phyloP scores from a whole-genome alignment of 1,140 invertebrate species.

The Vanessa atalanta region DNA sequence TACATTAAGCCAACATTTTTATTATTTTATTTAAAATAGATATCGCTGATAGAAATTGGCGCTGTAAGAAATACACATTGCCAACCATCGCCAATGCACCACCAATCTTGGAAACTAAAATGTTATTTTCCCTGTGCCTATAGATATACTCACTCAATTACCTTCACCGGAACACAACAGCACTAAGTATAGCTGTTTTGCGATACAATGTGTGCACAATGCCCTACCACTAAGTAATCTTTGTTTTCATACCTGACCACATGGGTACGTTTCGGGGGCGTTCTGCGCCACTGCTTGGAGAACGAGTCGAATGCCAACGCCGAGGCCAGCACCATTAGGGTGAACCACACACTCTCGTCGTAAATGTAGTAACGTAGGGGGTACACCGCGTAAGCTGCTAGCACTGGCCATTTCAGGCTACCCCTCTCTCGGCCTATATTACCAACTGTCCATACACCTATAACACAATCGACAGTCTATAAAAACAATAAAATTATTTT shows the following conservation, averaged over 20 bases:
- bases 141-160: no score
- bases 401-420: conserved; percentile 84
- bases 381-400: conserved; percentile 86
- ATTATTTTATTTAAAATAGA: no score
- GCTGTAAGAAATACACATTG: no score
- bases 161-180: no score
- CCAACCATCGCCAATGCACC: no score
- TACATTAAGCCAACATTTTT: not conserved
- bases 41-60: no score
- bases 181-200: no score
- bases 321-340: conserved; percentile 83
- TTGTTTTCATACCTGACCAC: conserved; percentile 52
- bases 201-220: no score
- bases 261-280: conserved; percentile 81
- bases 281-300: conserved; percentile 89
- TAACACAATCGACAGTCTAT: conserved; percentile 14
- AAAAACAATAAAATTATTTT: not conserved
- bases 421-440: conserved; percentile 93
- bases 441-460: conserved; percentile 93
- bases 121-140: no score
- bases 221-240: no score
- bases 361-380: conserved; percentile 84
- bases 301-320: conserved; percentile 86
- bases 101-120: no score
- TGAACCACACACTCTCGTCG: conserved; percentile 86